Percentiles rank a stretch among this genome's conserved stretches.
phyloP scores from a whole-genome alignment of 2,797 vertebrate genomes.

The Artibeus jamaicensis region DNA sequence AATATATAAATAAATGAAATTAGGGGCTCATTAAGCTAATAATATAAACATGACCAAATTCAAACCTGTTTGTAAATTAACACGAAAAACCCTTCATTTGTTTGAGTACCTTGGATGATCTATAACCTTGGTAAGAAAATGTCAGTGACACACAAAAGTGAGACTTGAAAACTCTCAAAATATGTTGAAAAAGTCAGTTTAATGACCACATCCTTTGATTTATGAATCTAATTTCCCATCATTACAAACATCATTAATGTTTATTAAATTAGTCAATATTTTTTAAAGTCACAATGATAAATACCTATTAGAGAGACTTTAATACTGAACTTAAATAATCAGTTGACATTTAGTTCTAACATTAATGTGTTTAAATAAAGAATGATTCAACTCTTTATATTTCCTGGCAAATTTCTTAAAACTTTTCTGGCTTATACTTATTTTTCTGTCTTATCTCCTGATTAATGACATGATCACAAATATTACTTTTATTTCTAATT shows the following conservation, averaged over 20 bases:
- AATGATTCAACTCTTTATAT: neutral
- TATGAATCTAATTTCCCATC: neutral
- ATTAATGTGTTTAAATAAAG: neutral
- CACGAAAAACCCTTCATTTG: neutral
- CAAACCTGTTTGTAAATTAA: neutral
- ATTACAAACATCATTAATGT: neutral
- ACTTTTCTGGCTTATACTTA: neutral
- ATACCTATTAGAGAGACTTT: neutral
- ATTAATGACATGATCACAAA: neutral
- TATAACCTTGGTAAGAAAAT: neutral
- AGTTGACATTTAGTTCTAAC: neutral
- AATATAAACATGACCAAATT: neutral
- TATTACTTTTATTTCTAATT: neutral
- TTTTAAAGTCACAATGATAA: constrained; percentile 27
- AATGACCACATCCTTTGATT: neutral
- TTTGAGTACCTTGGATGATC: neutral
- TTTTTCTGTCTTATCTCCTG: neutral
- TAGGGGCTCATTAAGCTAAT: neutral
- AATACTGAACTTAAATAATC: neutral
- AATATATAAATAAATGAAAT: neutral
- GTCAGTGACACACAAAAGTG: accelerated
- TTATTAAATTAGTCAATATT: neutral
- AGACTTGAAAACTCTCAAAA: neutral
- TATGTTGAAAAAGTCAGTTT: neutral
- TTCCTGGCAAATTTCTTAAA: neutral